Evolutionary conservation across 2,113 vertebrate genomes (phyloP).

Genomic region (Cynopterus brachyotis): DNA sequence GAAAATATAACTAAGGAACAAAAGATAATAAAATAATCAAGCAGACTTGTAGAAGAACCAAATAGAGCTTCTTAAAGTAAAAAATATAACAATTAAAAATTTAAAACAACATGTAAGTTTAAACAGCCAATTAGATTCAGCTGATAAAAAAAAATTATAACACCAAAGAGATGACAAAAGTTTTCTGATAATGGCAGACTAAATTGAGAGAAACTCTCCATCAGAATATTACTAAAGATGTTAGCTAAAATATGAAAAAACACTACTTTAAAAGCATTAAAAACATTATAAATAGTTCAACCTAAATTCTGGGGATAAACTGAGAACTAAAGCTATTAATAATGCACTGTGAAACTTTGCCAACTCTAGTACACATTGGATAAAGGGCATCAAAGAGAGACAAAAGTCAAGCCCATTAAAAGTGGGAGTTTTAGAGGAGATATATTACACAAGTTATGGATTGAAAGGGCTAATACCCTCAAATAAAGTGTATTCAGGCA

Average conservation of each 20-base stretch:
- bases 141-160: conserved; percentile 1
- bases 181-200: not conserved
- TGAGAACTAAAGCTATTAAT: not conserved
- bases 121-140: not conserved
- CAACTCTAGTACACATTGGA: not conserved
- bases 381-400: not conserved
- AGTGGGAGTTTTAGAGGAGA: not conserved
- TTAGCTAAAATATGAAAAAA: not conserved
- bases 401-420: not conserved
- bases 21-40: not conserved
- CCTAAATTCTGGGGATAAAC: not conserved
- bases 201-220: not conserved
- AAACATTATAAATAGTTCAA: not conserved
- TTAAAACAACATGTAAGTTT: not conserved
- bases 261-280: not conserved
- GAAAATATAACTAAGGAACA: not conserved
- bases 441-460: not conserved
- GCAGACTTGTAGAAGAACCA: not conserved
- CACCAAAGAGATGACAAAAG: not conserved
- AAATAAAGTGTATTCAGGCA: not conserved
- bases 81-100: not conserved
- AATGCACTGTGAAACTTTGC: not conserved
- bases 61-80: not conserved
- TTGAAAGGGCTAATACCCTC: not conserved
- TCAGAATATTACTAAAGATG: not conserved